Conservation (phyloP, 2,888 invertebrate species). For the Mesoligia furuncula region DNA sequence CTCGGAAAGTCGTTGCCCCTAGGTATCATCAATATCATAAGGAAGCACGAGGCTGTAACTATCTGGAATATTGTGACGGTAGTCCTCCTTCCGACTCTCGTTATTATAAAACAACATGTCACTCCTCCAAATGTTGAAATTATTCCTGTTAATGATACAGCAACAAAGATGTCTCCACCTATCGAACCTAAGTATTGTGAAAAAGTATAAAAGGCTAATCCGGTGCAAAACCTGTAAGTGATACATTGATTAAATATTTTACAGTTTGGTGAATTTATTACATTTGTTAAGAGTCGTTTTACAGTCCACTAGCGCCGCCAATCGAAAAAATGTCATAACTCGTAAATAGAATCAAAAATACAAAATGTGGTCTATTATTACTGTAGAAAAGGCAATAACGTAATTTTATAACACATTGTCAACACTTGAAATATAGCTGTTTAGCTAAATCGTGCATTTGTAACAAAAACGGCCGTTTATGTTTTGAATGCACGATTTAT, state of each 20-base stretch:
- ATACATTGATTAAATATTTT: background rate
- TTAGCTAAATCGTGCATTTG: no score
- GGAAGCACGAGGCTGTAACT: conserved; percentile 86
- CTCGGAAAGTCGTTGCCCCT: conserved; percentile 89
- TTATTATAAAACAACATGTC: conserved; percentile 87
- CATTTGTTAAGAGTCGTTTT: background rate
- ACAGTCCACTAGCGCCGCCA: no score
- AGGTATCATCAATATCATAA: conserved; percentile 87
- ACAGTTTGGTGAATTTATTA: background rate
- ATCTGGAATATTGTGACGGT: conserved; percentile 87
- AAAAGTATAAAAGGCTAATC: conserved; percentile 91
- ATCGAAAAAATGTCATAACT: no score
- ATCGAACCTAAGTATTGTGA: conserved; percentile 91
- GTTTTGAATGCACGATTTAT: no score
- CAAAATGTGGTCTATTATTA: no score
- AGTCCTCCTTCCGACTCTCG: conserved; percentile 86
- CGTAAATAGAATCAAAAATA: no score
- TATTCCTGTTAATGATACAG: conserved; percentile 88
- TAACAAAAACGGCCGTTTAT: no score
- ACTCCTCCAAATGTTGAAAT: conserved; percentile 90
- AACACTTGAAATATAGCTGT: no score
- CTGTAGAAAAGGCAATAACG: no score
- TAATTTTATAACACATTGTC: no score
- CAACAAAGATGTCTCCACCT: conserved; percentile 89
- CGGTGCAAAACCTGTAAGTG: conserved; percentile 89